Conservation (phyloP, 2,797 vertebrate genomes). For the Gambusia yucatana region DNA sequence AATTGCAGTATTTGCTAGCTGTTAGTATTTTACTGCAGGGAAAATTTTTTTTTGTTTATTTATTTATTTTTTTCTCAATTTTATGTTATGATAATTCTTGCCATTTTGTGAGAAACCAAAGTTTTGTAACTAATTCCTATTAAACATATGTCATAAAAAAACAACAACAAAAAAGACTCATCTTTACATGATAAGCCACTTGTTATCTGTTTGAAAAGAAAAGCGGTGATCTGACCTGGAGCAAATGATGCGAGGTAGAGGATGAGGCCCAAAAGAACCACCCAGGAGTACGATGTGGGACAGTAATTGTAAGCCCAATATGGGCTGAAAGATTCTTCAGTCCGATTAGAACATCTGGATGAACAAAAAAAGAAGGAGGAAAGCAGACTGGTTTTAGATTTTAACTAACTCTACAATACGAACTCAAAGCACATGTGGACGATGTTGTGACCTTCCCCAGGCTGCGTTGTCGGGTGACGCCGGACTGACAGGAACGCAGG, state of each 20-base stretch:
- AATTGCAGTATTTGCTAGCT: not conserved
- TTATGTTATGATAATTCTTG: not conserved
- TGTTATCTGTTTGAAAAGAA: not conserved
- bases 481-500: constrained; percentile 85
- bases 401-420: not conserved
- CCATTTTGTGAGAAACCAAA: not conserved
- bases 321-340: constrained; percentile 66
- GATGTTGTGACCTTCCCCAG: constrained; percentile 87
- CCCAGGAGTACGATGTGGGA: constrained; percentile 93
- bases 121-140: not conserved
- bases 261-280: constrained; percentile 90
- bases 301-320: constrained; percentile 98
- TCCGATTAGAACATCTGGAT: constrained; percentile 90
- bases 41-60: not conserved
- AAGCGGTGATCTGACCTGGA: constrained; percentile 83
- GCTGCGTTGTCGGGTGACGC: constrained; percentile 84
- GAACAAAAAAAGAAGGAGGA: not conserved
- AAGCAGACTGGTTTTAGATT: not conserved
- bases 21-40: not conserved
- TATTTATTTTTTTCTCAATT: not conserved
- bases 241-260: constrained; percentile 94
- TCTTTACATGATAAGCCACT: not conserved
- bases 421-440: not conserved
- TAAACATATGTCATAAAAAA: not conserved
- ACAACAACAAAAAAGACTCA: not conserved